Evolutionary conservation across 1,140 invertebrate genomes (phyloP), one percentile per base, ranked within the genome.

Genomic region (Hylyphantes graminicola): DNA sequence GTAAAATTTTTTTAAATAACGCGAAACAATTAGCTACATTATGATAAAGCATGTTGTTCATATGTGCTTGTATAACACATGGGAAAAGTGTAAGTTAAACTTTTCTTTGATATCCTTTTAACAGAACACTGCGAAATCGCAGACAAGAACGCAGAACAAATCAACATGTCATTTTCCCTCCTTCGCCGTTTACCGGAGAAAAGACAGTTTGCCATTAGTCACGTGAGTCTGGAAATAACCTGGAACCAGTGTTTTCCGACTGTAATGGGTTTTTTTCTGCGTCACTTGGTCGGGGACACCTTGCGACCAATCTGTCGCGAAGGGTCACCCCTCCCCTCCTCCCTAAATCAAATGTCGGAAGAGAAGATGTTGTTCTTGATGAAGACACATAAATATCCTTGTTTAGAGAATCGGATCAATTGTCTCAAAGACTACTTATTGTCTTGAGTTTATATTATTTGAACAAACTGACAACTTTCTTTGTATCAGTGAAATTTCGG

Each of bases 101-200:
- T 35, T 35, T 35, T 35, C 35, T 35, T 61, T 61, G 12, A 12
- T 61, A 61, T 61, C 57, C 57, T 12, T 12, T 15, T 15, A 15
- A 17, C 17, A 61, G 17, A 17, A 61, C 12, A 15, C 12, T 15
- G n/a, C 17, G 35, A 76, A 63, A 50, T 59, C 13, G 74, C 61
- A 76, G 74, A 76, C 59, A 76, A 63, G 53, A 35, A 63, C 67
- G 13, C 67, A 55, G 74, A 63, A 76, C 74, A 76, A 76, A 76
- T 76, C 74, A 76, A 76, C 74, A 76, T 76, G 74, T 76, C 74
- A 76, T 76, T 76, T 76, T 76, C 74, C 48, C 74, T 61, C 59
- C 59, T 63, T 50, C 21, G 67, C 15, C 67, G 67, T 70, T 76
- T 63, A 55, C 74, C 59, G 21, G 54, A 35, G 73, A 10, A 67